Evolutionary conservation across 2,797 vertebrate genomes (phyloP), one percentile per base, ranked within the genome.

Genomic region (Aulostomus chinensis): DNA sequence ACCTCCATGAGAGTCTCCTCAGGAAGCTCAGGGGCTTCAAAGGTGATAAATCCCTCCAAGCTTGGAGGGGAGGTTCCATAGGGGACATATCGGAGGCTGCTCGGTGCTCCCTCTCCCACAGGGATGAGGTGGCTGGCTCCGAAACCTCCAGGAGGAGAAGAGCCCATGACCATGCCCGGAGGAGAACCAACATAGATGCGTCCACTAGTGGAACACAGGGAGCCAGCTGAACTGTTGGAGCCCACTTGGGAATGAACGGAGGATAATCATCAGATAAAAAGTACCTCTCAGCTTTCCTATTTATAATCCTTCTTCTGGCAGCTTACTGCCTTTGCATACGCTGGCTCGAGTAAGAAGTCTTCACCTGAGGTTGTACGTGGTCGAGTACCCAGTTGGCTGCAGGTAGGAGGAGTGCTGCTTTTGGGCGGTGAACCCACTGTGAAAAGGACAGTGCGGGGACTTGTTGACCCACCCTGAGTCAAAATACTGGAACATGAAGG

Each of bases 1-100:
- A 98, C 96, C 97, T 99, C 97, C 96, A 98, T 98, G 47, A 99
- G 90, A 0, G 96, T 99, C 83, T 99, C 96, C 71, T 99, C 97
- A 0, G 96, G 96, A 58, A 99, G 91, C 84, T 99, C 97, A 0
- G 96, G 97, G 33, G 96, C 96, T 85, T 98, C 96, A 13, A 99
- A 98, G 21, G 94, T 97, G 83, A 98, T 93, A 73, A 99, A 96
- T 7, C 96, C 96, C 41, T 99, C 96, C 54, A 98, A 80, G 84
- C 94, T 98, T 30, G 97, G 96, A 21, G 97, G 95, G 1, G 96
- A 99, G 31, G 94, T 93, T 50, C 96, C 94, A n/a, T 97, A 98
- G 25, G 96, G 93, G 81, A 95, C 89, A 5, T 96, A 96, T 61
- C 94, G 95, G 68, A 97, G 90, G 65, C 92, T 94, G 73, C 92